Evolutionary conservation across 1,140 invertebrate genomes (phyloP), one percentile per base, ranked within the genome.

Genomic region (Tyrophagus putrescentiae): DNA sequence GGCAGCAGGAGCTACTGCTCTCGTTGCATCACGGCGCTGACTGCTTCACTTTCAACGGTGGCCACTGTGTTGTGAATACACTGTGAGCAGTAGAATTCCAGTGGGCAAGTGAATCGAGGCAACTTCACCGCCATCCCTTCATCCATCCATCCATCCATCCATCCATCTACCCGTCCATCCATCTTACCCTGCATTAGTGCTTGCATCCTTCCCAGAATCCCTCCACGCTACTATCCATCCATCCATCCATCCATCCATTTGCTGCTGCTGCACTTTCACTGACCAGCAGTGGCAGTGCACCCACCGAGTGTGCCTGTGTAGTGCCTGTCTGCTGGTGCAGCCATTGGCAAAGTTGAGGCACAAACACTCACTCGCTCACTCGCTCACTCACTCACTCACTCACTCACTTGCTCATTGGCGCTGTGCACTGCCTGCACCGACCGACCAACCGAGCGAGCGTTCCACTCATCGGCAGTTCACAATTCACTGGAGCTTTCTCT

Each of bases 201-300:
- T 13, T 39, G 13, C 36, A 39, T 39, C 36, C 36, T 13, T 39
- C 36, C 36, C 13, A 13, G 13, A 13, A 39, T 39, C 36, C 36
- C 13, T 39, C 36, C 36, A 39, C n/a, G 13, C 36, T 13, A 13
- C 36, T n/a, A 39, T 39, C 36, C 36, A 39, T 39, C 36, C 36
- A 39, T 39, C 36, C 36, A 39, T 39, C 36, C 36, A 39, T 39
- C 36, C 36, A 39, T 39, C 36, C 36, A 39, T 39, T n/a, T n/a
- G n/a, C n/a, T n/a, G 13, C 13, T 39, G 13, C 36, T 13, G 13
- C 36, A 13, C 13, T 39, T n/a, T n/a, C 13, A 13, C 36, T n/a
- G n/a, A 13, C 36, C 36, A 39, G 13, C 36, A 13, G n/a, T 39
- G n/a, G n/a, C 36, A 13, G n/a, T 39, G 13, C 36, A 39, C n/a